A percentile compares a stretch with the other conserved stretches of the same genome.
These are phyloP conservation scores for Steromphala cineraria DNA, from an alignment of 2,888 invertebrate genomes.

Conservation along the genomic window DNA sequence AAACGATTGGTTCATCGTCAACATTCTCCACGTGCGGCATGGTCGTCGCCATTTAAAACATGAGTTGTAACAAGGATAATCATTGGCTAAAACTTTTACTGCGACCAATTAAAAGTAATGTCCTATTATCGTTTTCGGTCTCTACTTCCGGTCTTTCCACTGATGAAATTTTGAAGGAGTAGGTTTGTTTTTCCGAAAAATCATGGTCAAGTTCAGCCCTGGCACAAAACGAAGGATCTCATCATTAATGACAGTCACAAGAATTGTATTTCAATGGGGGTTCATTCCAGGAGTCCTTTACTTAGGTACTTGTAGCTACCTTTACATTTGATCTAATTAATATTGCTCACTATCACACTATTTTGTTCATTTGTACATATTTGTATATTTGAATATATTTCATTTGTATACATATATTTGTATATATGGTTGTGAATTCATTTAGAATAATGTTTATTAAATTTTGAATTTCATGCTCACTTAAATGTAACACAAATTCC, in stretches of 20 bases:
- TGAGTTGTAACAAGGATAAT: background rate
- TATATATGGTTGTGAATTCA: too few relatives aligned
- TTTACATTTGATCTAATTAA: too few relatives aligned
- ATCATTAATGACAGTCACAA: constrained; percentile 79
- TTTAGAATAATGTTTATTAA: too few relatives aligned
- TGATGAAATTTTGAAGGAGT: background rate
- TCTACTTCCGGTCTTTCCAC: background rate
- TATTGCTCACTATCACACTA: too few relatives aligned
- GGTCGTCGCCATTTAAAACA: constrained; percentile 46
- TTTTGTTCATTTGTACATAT: too few relatives aligned
- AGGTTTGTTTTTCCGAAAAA: background rate
- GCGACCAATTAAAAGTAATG: background rate
- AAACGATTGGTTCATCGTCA: constrained; percentile 41
- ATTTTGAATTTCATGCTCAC: too few relatives aligned
- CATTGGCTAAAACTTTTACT: background rate
- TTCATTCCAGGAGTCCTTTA: constrained; percentile 84
- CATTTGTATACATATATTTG: too few relatives aligned
- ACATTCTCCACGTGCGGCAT: constrained; percentile 36
- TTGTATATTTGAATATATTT: too few relatives aligned
- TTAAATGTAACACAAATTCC: too few relatives aligned
- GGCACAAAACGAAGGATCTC: constrained; percentile 81
- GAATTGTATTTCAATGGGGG: constrained; percentile 83
- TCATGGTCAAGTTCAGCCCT: constrained; percentile 69
- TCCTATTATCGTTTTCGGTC: background rate
- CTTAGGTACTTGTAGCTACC: constrained; percentile 77